Conservation (phyloP, 2,888 invertebrate genomes). For the Tethea ocularis region DNA sequence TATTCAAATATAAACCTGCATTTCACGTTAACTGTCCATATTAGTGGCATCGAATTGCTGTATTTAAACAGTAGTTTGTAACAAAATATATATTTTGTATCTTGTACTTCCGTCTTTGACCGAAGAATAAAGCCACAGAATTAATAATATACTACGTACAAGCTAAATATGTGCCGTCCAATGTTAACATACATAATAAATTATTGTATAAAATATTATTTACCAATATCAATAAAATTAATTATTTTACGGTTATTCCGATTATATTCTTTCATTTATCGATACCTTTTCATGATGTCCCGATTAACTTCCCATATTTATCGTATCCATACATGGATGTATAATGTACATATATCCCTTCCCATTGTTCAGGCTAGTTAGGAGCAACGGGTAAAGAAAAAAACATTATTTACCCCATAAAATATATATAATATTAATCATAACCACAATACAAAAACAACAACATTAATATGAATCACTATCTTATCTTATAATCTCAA, state of each 20-base stretch:
- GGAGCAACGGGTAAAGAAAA: neutral
- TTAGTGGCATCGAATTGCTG: no score
- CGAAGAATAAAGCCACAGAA: no score
- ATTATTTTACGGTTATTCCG: neutral
- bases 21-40: no score
- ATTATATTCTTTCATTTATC: neutral
- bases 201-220: neutral
- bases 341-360: no score
- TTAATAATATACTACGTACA: no score
- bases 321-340: no score
- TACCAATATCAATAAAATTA: neutral
- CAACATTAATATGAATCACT: constrained; percentile 12
- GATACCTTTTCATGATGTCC: neutral
- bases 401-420: constrained; percentile 33
- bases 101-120: no score
- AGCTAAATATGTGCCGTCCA: neutral
- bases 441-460: constrained; percentile 19
- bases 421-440: constrained; percentile 45
- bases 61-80: no score
- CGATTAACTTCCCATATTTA: neutral
- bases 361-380: no score
- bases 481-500: neutral
- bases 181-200: neutral
- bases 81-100: no score
- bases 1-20: no score